Conservation (phyloP, 2,113 vertebrate species). For the Actinemys pallida region DNA sequence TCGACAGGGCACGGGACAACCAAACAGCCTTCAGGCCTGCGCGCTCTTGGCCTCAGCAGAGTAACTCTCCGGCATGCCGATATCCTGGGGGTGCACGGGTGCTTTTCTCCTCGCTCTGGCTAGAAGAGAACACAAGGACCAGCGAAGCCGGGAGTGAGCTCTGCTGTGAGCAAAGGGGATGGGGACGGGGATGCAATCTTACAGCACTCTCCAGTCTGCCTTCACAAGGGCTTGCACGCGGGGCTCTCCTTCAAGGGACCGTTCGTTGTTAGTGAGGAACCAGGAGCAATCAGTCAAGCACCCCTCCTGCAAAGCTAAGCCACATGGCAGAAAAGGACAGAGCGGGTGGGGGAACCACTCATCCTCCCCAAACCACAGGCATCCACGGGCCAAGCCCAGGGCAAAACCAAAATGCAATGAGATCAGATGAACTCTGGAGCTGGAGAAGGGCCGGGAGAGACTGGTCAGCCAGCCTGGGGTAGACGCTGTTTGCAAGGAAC, state of each 20-base stretch:
- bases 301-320: neutral
- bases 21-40: neutral
- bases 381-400: neutral
- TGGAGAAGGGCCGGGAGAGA: neutral
- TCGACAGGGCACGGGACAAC: neutral
- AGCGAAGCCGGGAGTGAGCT: neutral
- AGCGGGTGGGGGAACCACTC: neutral
- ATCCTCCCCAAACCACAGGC: neutral
- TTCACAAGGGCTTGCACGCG: too few species aligned
- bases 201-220: too few species aligned
- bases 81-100: neutral
- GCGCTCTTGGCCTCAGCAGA: neutral
- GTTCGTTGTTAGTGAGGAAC: neutral
- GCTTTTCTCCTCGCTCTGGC: neutral
- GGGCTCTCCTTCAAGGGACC: neutral
- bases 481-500: neutral
- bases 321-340: neutral
- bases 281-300: neutral
- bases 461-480: neutral
- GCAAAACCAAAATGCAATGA: neutral
- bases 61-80: neutral
- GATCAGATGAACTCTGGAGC: neutral
- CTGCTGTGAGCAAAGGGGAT: neutral
- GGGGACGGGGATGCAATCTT: too few species aligned
- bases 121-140: neutral